Conservation (phyloP, 1,140 invertebrate species). For the Andricus grossulariae region DNA sequence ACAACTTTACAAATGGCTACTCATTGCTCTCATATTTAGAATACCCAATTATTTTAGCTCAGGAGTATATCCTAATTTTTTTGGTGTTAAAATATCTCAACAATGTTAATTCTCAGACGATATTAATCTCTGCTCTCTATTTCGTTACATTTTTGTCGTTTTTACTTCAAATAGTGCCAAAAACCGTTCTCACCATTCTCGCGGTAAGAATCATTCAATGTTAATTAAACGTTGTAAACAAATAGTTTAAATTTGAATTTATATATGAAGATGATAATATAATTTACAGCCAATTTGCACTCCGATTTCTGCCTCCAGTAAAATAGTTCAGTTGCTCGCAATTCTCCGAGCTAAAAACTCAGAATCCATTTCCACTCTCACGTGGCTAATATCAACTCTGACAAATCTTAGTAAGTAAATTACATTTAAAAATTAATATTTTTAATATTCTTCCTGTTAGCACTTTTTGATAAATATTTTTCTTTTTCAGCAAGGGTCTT, state of each 20-base stretch:
- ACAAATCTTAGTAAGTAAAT: conserved; percentile 81
- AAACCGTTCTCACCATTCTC: conserved; percentile 76
- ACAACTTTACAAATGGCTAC: conserved; percentile 83
- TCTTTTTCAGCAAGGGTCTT: conserved; percentile 73
- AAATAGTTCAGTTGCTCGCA: conserved; percentile 80
- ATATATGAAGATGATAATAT: conserved; percentile 31
- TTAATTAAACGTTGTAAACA: background rate
- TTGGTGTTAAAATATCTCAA: conserved; percentile 80
- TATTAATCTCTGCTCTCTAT: conserved; percentile 73
- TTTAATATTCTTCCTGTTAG: background rate
- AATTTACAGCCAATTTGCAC: conserved; percentile 81
- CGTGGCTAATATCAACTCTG: conserved; percentile 83
- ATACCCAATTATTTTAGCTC: conserved; percentile 82
- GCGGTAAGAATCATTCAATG: conserved; percentile 77
- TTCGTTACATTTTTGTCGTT: conserved; percentile 73
- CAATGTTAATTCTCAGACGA: conserved; percentile 70
- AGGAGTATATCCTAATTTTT: conserved; percentile 82
- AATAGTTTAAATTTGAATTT: background rate
- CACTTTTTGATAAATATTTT: background rate
- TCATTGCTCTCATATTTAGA: conserved; percentile 83
- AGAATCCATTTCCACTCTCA: conserved; percentile 80
- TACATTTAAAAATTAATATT: conserved; percentile 1
- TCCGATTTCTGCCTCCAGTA: conserved; percentile 82
- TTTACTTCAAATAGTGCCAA: conserved; percentile 76
- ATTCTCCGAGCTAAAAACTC: conserved; percentile 80